Base-by-base conservation (phyloP, 2,113 vertebrate genomes). In the Onychostoma macrolepis region DNA sequence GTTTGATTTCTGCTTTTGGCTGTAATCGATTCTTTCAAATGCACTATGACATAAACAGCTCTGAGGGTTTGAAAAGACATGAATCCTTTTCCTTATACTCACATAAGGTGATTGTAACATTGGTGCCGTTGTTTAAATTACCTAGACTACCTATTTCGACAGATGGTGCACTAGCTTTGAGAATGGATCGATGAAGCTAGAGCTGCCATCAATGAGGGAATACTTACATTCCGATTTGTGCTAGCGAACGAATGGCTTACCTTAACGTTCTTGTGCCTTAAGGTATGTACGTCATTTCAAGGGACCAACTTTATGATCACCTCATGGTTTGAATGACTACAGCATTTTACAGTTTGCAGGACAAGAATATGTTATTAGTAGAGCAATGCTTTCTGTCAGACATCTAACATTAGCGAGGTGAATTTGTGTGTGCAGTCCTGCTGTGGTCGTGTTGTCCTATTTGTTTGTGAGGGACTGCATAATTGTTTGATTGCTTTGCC, bases 51-150 rank as follows among this genome's bases (percentile, higher is more conserved):
- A 91, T 88, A 91, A 90, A 88, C 74, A 91, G 77, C 86, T 88
- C 86, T 53, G 79, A 87, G 87, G 82, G 88, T 90, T 87, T 89
- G 67, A 89, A 87, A 65, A 84, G 80, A 78, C 82, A 89, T 58
- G 56, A 83, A 85, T 85, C 50, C 76, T 88, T 89, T 87, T 56
- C 43, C 88, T 85, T 87, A 86, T 86, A 90, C 87, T 78, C 90
- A 88, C 93, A 93, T 94, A 94, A 94, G 94, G 94, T 94, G 94
- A 95, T 95, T 93, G 92, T 94, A 95, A 94, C 89, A 93, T 93
- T 95, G 94, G 94, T 92, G 89, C 92, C 91, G 90, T 84, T 88
- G 80, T 86, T 75, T 86, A 63, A 85, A 86, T 61, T 36, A 83
- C 30, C 63, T 80, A 76, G 19, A 82, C 87, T 82, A 82, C 85